Evolutionary conservation across 2,888 invertebrate species (phyloP), one percentile per base, ranked within the genome.

Genomic region (Chymomyza fuscimana): DNA sequence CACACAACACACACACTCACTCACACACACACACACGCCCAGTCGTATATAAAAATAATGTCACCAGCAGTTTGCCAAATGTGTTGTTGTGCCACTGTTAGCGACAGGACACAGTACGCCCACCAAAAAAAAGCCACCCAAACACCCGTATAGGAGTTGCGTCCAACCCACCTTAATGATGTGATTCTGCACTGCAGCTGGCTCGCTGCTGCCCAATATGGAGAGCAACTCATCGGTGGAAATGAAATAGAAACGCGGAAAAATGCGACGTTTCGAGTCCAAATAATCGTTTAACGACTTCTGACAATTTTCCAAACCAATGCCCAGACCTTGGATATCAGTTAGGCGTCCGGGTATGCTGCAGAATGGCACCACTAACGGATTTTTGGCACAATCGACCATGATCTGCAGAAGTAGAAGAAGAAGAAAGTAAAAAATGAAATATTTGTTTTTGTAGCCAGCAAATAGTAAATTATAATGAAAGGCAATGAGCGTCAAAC

Each of bases 241-340:
- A 88, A 98, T 96, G 91, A 98, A 98, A 92, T 96, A 98, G 92
- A 98, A 98, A 64, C 98, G 92, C 3, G 98, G 97, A 91, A 98
- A 98, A 75, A 96, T 94, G 73, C 96, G 94, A 61, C 98, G 93
- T 92, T 98, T 98, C 0, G 96, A 95, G 90, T 97, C 97, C 77
- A 98, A 92, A 90, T 98, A 98, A 89, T 97, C 97, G 87, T 96
- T 96, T 66, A 98, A 92, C 0, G 97, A 97, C 90, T 98, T 98
- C 91, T 97, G 97, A 91, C 98, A 98, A 90, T 94, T 95, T 89
- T 98, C 98, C 65, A 98, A 92, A 1, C 96, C 96, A 19, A 93
- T 72, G 62, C 95, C 95, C 58, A 98, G 92, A 60, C 93, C 93
- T 83, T 95, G 93, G 73, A 98, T 95, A 84, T 97, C 97, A 54